These are phyloP conservation scores for Phoenicopterus ruber DNA, from an alignment of 2,113 vertebrate genomes.

Conservation along the genomic window DNA sequence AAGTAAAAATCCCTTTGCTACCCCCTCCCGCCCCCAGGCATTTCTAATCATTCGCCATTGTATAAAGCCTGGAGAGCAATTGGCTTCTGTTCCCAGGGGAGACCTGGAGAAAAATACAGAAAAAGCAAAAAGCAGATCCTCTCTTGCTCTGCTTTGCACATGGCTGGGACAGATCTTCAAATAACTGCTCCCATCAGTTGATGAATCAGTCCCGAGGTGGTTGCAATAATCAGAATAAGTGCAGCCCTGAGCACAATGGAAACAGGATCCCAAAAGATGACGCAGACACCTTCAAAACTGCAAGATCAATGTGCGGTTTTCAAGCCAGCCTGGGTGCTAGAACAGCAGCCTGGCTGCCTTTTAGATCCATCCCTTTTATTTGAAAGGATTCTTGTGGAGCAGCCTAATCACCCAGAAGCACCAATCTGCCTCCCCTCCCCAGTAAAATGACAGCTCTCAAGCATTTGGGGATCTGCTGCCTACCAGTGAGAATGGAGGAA, in stretches of 20 bases:
- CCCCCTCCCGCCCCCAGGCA: fast-evolving
- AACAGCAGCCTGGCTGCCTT: not conserved
- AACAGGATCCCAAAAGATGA: not conserved
- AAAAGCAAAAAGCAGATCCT: not conserved
- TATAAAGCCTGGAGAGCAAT: not conserved
- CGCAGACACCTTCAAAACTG: not conserved
- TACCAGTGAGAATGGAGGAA: not conserved
- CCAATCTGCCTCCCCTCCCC: not conserved
- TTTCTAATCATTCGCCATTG: not conserved
- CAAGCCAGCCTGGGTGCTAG: not conserved
- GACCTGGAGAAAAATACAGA: not conserved
- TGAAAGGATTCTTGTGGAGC: not conserved
- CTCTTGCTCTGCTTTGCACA: not conserved
- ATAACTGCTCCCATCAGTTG: not conserved
- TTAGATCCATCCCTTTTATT: not conserved
- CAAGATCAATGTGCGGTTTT: not conserved
- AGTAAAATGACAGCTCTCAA: not conserved
- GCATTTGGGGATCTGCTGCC: not conserved
- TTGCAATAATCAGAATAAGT: not conserved
- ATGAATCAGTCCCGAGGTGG: slow-evolving; percentile 9
- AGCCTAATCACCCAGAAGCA: not conserved
- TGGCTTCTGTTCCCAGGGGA: not conserved
- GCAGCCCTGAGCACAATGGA: not conserved
- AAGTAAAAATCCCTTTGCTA: not conserved
- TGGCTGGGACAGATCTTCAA: not conserved